phyloP scores from a whole-genome alignment of 2,797 vertebrate species.

The Knipowitschia caucasica region DNA sequence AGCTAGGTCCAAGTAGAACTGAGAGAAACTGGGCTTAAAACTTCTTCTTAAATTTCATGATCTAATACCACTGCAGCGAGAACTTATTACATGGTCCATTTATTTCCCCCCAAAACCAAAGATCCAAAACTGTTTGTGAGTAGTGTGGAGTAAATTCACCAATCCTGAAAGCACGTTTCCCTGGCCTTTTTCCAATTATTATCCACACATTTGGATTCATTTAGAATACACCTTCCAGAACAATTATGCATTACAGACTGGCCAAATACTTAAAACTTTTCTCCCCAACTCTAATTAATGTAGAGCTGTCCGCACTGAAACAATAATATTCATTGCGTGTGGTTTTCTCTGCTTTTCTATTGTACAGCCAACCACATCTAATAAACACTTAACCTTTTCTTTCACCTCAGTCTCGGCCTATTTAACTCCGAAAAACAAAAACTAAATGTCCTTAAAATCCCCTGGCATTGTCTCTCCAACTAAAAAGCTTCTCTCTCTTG shows the following conservation, averaged over 20 bases:
- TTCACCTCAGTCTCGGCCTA: slow-evolving; percentile 2
- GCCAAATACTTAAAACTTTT: not conserved
- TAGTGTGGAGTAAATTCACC: no score
- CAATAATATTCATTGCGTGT: not conserved
- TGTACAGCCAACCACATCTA: slow-evolving; percentile 3
- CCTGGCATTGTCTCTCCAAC: not conserved
- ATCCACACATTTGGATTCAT: not conserved
- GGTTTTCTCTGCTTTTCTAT: slow-evolving; percentile 6
- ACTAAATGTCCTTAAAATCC: slow-evolving; percentile 11
- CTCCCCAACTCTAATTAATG: not conserved
- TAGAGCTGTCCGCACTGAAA: not conserved
- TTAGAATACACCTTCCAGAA: not conserved
- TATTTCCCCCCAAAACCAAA: no score
- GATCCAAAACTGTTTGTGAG: no score
- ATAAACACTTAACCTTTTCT: slow-evolving; percentile 10
- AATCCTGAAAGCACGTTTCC: no score
- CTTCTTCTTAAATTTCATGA: no score
- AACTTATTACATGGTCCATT: no score
- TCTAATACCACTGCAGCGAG: no score
- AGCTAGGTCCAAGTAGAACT: no score
- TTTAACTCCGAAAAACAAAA: slow-evolving; percentile 6
- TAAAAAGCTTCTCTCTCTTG: not conserved
- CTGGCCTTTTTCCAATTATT: not conserved
- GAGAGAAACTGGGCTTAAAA: no score
- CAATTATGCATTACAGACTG: not conserved